These are phyloP conservation scores for Arrhamphus sclerolepis DNA, from an alignment of 2,797 vertebrate species.

Conservation along the genomic window DNA sequence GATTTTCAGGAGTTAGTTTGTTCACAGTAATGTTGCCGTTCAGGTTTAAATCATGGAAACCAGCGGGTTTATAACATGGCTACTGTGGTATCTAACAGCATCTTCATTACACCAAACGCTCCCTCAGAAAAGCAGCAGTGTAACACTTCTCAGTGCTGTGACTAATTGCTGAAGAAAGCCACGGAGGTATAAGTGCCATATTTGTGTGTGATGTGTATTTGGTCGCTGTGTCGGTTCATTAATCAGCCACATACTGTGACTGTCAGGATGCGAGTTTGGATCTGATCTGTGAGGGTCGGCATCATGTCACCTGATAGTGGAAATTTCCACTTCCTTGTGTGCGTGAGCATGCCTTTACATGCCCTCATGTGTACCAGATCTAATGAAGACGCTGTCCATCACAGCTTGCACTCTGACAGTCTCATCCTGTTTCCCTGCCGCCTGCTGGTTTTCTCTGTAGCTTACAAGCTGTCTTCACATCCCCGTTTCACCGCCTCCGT, in stretches of 20 bases:
- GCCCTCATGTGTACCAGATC: conserved; percentile 11
- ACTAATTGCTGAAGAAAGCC: conserved; percentile 10
- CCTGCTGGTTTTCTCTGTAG: conserved; percentile 37
- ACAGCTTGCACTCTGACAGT: conserved; percentile 41
- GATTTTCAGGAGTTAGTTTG: background rate
- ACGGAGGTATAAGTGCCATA: background rate
- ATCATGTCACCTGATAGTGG: too few relatives aligned
- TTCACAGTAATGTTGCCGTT: background rate
- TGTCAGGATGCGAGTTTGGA: conserved; percentile 29
- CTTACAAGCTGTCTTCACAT: conserved; percentile 29
- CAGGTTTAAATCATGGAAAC: conserved; percentile 13
- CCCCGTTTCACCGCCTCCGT: conserved; percentile 23
- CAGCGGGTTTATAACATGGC: conserved; percentile 6
- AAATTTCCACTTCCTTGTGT: conserved; percentile 23
- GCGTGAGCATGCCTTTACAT: conserved; percentile 14
- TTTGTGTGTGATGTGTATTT: conserved; percentile 7
- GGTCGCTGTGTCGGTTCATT: conserved; percentile 37
- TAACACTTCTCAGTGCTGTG: background rate
- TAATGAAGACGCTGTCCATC: conserved; percentile 27
- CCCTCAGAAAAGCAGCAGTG: background rate
- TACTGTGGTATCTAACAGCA: background rate
- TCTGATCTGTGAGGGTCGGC: too few relatives aligned
- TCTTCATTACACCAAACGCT: conserved; percentile 11
- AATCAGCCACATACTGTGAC: conserved; percentile 40
- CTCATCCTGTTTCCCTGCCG: conserved; percentile 39